A percentile compares a stretch with the other conserved stretches of the same genome.
These are phyloP conservation scores for Alcedo quadribrachys DNA, from an alignment of 2,797 vertebrate genomes.

Conservation along the genomic window DNA sequence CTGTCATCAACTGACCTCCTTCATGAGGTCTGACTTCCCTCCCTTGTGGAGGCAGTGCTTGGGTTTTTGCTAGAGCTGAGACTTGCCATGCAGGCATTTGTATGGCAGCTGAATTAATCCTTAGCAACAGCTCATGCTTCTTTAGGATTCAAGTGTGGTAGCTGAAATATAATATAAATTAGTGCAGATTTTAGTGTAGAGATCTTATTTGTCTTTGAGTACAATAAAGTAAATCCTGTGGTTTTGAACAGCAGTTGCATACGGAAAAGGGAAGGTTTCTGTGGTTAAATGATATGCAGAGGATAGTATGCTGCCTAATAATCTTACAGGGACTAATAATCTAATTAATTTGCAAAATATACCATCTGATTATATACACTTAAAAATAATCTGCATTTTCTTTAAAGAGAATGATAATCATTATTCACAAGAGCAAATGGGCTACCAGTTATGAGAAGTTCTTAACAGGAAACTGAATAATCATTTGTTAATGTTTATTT, in stretches of 20 bases:
- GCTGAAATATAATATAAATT: background rate
- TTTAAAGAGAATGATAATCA: background rate
- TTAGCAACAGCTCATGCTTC: background rate
- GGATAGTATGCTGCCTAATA: background rate
- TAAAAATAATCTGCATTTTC: background rate
- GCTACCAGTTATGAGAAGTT: background rate
- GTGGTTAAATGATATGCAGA: background rate
- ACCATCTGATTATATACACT: background rate
- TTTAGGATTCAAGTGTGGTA: background rate
- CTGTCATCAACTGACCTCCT: accelerated
- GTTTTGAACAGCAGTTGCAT: background rate
- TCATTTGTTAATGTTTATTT: background rate
- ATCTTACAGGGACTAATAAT: background rate
- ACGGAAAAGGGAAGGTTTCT: background rate
- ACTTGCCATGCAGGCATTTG: background rate
- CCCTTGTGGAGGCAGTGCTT: background rate
- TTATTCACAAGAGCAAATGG: background rate
- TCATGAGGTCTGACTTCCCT: background rate
- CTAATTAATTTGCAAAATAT: background rate
- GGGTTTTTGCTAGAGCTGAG: background rate
- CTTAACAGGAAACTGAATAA: background rate
- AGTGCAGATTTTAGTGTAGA: background rate
- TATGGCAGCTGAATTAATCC: background rate
- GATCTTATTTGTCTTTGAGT: background rate
- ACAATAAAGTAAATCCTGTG: background rate